phyloP scores from a whole-genome alignment of 1,140 invertebrate genomes.

The Drosophila kurseongensis region DNA sequence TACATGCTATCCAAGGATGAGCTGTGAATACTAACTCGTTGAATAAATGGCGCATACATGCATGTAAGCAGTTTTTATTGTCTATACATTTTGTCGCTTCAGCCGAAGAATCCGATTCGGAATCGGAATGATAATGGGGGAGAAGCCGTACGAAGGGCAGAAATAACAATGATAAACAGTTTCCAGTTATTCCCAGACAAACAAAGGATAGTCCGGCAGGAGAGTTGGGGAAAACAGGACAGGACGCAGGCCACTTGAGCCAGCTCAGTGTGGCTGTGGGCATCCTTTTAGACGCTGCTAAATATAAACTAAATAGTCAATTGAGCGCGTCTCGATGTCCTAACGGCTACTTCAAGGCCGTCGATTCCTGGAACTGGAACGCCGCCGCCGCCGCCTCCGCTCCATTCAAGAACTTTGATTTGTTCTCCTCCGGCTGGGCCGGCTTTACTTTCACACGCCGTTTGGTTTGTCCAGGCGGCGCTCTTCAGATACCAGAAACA shows the following conservation, averaged over 20 bases:
- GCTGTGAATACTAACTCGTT: slow-evolving; percentile 25
- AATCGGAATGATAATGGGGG: slow-evolving; percentile 3
- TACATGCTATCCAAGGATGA: slow-evolving; percentile 27
- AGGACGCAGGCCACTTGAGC: slow-evolving; percentile 64
- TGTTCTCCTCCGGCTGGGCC: slow-evolving; percentile 26
- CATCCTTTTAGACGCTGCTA: slow-evolving; percentile 76
- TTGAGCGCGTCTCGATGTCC: slow-evolving; percentile 70
- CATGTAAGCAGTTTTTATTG: slow-evolving; percentile 50
- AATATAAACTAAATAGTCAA: slow-evolving; percentile 81
- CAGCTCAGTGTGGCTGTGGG: slow-evolving; percentile 6
- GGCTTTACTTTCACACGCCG: slow-evolving; percentile 69
- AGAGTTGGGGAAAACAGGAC: slow-evolving; percentile 17
- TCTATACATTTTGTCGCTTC: slow-evolving; percentile 38
- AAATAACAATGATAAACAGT: slow-evolving; percentile 78
- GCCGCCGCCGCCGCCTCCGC: slow-evolving; percentile 20
- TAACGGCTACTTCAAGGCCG: slow-evolving; percentile 79
- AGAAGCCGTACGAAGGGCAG: slow-evolving; percentile 46
- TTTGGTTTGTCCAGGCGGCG: slow-evolving; percentile 26
- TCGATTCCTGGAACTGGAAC: slow-evolving; percentile 68
- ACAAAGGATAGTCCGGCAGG: slow-evolving; percentile 54
- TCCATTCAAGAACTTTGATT: slow-evolving; percentile 73
- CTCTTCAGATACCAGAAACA: slow-evolving; percentile 32
- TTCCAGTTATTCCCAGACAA: slow-evolving; percentile 74
- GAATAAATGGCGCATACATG: slow-evolving; percentile 32
- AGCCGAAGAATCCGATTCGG: slow-evolving; percentile 5